phyloP scores from a whole-genome alignment of 2,113 vertebrate genomes.

The Apteryx mantelli region DNA sequence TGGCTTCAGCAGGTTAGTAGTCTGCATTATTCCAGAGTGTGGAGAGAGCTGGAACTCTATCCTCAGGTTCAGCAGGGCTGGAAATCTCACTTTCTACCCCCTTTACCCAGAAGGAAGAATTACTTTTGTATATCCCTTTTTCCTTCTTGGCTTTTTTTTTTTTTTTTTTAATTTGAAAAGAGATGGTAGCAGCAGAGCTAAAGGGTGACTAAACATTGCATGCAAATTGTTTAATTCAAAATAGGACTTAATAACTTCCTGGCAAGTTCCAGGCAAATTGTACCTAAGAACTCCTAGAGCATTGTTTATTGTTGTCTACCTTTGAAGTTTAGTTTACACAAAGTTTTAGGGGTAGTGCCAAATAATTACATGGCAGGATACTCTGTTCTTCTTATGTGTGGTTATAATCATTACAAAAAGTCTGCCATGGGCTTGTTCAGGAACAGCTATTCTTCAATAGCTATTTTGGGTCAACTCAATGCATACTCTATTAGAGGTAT shows the following conservation, averaged over 20 bases:
- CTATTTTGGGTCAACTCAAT: constrained; percentile 62
- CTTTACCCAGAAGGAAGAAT: neutral
- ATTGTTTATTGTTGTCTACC: neutral
- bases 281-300: neutral
- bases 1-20: neutral
- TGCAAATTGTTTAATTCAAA: constrained; percentile 15
- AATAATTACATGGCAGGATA: neutral
- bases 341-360: neutral
- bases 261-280: neutral
- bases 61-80: neutral
- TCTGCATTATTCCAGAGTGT: neutral
- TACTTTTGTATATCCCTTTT: neutral
- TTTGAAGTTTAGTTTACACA: constrained; percentile 20
- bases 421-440: neutral
- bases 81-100: neutral
- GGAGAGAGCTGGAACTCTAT: neutral
- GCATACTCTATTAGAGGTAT: constrained; percentile 56
- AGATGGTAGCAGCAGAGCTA: neutral
- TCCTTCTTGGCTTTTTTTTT: neutral
- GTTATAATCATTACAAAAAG: neutral
- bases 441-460: constrained; percentile 41
- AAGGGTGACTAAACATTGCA: neutral
- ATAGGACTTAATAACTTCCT: neutral
- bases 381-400: constrained; percentile 11
- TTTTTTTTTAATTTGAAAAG: neutral